Base-by-base conservation (phyloP, 2,888 invertebrate genomes). In the Hirudinaria manillensis region DNA sequence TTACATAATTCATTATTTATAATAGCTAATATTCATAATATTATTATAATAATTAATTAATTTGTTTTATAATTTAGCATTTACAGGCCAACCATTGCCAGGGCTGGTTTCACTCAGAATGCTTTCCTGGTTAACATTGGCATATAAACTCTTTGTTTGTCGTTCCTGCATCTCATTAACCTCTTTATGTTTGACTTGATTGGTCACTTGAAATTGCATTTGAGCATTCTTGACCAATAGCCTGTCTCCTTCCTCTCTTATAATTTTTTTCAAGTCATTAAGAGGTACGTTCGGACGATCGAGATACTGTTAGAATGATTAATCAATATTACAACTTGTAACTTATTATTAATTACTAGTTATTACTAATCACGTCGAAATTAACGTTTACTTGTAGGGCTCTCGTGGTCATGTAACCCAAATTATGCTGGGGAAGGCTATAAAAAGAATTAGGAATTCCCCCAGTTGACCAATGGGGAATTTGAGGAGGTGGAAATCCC, bases 321-420 rank as follows among this genome's bases (percentile, higher is more conserved):
- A 1, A 45, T 45, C 7, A 45, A 45, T 45, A 45, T 45, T 7
- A 45, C 45, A 45, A 7, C 45, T 45, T 45, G 45, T 45, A n/a
- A n/a, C 34, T n/a, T 27, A 34, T 16, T 29, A 61, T 29, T 61
- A 10, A 68, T 29, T 68, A 34, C 16, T 34, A 24, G 1, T 67
- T 27, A 67, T 29, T 27, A 56, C 16, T 21, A 53, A 32, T 32
- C 10, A 24, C 34, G 36, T 1, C 0, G 10, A 7, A 6, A 38
- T 24, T 32, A 29, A 36, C 24, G 13, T 19, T 51, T 70, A 79
- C 79, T 76, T 71, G 3, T 19, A 85, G 81, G 83, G 85, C 84
- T 66, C 83, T 82, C 75, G 83, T 82, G 56, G 85, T 85, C 34
- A 85, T 80, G 76, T 81, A 82, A 3, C 85, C 85, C 79, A 83